phyloP scores from a whole-genome alignment of 2,797 vertebrate genomes.

The Chrosomus eos region DNA sequence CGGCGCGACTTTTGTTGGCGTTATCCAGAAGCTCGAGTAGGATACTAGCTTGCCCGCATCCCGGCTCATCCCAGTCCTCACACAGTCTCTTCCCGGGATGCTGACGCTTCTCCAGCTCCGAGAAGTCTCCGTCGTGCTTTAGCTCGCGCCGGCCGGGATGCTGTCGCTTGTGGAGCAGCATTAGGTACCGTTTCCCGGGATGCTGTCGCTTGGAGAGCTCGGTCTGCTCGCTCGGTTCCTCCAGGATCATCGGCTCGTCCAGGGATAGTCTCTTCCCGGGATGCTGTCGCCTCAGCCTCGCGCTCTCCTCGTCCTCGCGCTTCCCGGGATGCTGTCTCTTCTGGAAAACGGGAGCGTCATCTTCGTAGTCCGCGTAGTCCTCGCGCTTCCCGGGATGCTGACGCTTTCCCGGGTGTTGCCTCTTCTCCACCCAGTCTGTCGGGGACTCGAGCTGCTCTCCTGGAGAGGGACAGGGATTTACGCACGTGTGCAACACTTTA shows the following conservation, averaged over 20 bases:
- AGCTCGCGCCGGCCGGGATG: conserved; percentile 79
- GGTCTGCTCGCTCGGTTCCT: conserved; percentile 65
- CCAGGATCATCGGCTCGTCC: conserved; percentile 66
- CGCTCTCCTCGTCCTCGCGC: conserved; percentile 74
- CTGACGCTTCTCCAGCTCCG: conserved; percentile 82
- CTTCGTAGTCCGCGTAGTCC: conserved; percentile 63
- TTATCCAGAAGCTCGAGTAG: conserved; percentile 84
- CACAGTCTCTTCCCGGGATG: conserved; percentile 87
- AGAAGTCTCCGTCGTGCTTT: conserved; percentile 61
- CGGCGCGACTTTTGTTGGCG: conserved; percentile 74
- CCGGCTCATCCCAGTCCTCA: conserved; percentile 71
- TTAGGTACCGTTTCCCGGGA: conserved; percentile 80
- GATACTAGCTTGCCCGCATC: conserved; percentile 80
- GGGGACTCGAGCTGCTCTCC: conserved; percentile 71
- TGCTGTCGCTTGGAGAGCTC: conserved; percentile 86
- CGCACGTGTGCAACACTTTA: too few relatives aligned
- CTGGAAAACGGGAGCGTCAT: conserved; percentile 67
- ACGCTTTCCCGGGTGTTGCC: conserved; percentile 83
- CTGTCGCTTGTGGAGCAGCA: conserved; percentile 78
- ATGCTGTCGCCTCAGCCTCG: conserved; percentile 83
- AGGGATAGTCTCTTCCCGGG: conserved; percentile 78
- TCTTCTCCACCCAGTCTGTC: conserved; percentile 81
- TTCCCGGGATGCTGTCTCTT: conserved; percentile 85
- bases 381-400: conserved; percentile 86
- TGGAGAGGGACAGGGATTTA: conserved; percentile 9